These are phyloP conservation scores for Drosophila yooni DNA, from an alignment of 2,888 invertebrate species.

Conservation along the genomic window DNA sequence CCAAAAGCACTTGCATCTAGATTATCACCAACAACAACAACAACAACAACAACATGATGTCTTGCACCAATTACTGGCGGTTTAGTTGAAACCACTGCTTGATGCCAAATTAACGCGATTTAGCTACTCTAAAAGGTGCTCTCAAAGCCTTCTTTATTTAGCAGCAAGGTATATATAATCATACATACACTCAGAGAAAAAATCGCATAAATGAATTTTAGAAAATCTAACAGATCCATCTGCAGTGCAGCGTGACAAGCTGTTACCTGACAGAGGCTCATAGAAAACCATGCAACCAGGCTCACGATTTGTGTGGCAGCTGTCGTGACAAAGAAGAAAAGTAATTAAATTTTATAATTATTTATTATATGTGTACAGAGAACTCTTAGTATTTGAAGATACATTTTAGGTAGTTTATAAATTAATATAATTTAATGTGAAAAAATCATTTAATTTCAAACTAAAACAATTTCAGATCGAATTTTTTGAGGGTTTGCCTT, in stretches of 20 bases:
- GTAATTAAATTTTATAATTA: no score
- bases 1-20: slow-evolving; percentile 15
- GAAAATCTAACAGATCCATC: neutral
- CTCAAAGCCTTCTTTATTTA: slow-evolving; percentile 40
- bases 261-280: neutral
- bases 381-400: neutral
- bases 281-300: neutral
- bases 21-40: slow-evolving; percentile 24
- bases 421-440: neutral
- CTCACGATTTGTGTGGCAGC: neutral
- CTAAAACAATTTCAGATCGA: no score
- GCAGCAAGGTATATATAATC: slow-evolving; percentile 12
- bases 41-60: slow-evolving; percentile 36
- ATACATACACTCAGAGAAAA: neutral
- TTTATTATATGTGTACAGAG: neutral
- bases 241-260: neutral
- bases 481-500: fast-evolving
- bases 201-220: neutral
- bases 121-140: slow-evolving; percentile 52
- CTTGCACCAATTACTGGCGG: slow-evolving; percentile 79
- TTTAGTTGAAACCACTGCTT: slow-evolving; percentile 51
- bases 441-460: neutral
- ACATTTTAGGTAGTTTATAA: neutral
- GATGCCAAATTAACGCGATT: slow-evolving; percentile 74
- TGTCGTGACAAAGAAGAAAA: neutral